Evolutionary conservation across 2,113 vertebrate species (phyloP).

Genomic region (Chamaetylas fuelleborni): DNA sequence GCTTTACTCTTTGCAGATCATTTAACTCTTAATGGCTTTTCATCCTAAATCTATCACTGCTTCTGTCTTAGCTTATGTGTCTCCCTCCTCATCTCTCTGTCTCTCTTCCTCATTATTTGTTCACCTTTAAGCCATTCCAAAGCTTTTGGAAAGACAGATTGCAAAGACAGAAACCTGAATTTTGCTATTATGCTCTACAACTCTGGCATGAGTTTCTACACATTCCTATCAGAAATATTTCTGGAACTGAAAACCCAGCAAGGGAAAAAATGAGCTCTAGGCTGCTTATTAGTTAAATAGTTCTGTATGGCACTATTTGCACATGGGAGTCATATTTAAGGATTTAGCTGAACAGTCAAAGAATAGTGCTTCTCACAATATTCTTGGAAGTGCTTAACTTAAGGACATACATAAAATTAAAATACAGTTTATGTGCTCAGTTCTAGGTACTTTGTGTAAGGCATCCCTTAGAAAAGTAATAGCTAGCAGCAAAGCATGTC

Average conservation of each 20-base stretch:
- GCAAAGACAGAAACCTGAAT: slow-evolving; percentile 42
- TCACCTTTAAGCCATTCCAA: slow-evolving; percentile 53
- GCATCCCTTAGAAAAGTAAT: not conserved
- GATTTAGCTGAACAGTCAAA: not conserved
- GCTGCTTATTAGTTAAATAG: slow-evolving; percentile 7
- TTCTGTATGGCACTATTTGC: not conserved
- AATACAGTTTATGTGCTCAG: not conserved
- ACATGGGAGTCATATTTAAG: not conserved
- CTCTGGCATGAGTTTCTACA: not conserved
- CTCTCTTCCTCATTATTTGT: slow-evolving; percentile 7
- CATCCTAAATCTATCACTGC: not conserved
- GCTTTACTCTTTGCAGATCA: slow-evolving; percentile 2
- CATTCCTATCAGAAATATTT: not conserved
- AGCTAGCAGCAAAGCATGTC: slow-evolving; percentile 17
- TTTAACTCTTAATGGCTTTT: slow-evolving; percentile 34
- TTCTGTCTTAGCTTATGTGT: not conserved
- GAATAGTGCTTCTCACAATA: not conserved
- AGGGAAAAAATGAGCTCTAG: not conserved
- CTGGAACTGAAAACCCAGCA: not conserved
- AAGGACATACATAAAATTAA: not conserved
- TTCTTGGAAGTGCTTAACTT: not conserved
- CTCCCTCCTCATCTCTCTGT: not conserved
- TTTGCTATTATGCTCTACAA: not conserved
- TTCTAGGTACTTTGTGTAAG: not conserved
- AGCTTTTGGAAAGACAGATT: slow-evolving; percentile 45